Base-by-base conservation (phyloP, 2,888 invertebrate genomes). In the Troilus luridus region DNA sequence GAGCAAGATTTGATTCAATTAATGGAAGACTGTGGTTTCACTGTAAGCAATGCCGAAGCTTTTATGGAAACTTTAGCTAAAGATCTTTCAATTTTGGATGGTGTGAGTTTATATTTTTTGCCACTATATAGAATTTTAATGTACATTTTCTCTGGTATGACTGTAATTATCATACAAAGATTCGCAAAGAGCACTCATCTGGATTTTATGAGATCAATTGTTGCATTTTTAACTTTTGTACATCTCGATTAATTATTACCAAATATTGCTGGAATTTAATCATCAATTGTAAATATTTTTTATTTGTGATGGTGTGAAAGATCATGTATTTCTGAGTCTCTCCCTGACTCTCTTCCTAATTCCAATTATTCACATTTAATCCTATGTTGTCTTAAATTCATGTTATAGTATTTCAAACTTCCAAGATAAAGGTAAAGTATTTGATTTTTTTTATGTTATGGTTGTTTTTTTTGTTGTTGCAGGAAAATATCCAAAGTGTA, bases 401-500 rank as follows among this genome's bases (percentile, higher is more conserved):
- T 21, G 6, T 62, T 10, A 21, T 62, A 21, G 0, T 64, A 64
- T 64, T n/a, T 88, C 24, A 41, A 60, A 88, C 60, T 88, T 88
- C 24, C 27, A 60, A n/a, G 88, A 24, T 88, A 62, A 59, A 41
- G 27, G n/a, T 88, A 59, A 85, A 91, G 54, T 92, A 6, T 62
- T 19, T 5, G 5, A 0, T 62, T 64, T 89, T 72, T 56, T 58
- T 91, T 59, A 88, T 8, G 88, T 88, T 17, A 64, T 60, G 41
- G 12, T 72, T 56, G 6, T 41, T 41, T 90, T 88, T 88, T 89
- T 90, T 72, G 89, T 92, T 93, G 90, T 92, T 93, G n/a, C 92
- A 96, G 95, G 98, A 98, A 93, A 98, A 98, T 94, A 97, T 98
- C 92, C 97, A 98, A 94, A 97, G 97, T 93, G 98, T 98, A 90